phyloP scores from a whole-genome alignment of 2,888 invertebrate species.

The Nycteola revayana region DNA sequence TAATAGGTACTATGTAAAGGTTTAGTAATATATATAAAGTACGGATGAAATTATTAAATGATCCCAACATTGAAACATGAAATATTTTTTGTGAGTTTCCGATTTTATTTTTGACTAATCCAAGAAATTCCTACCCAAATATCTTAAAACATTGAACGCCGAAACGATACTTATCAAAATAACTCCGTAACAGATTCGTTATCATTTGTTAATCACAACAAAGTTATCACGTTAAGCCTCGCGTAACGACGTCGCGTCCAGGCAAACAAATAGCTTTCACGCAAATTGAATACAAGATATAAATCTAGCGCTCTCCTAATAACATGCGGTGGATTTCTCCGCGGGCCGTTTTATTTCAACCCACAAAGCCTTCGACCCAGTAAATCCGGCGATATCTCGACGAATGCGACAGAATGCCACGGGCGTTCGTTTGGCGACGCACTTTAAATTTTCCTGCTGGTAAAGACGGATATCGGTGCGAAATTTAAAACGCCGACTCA shows the following conservation, averaged over 20 bases:
- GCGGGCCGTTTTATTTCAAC: constrained; percentile 74
- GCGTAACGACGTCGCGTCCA: constrained; percentile 40
- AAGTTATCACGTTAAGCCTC: constrained; percentile 45
- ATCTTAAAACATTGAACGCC: no score
- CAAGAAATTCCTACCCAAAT: no score
- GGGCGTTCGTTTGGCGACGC: constrained; percentile 64
- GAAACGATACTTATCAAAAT: no score
- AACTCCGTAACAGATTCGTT: constrained; percentile 31
- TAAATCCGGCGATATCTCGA: constrained; percentile 75
- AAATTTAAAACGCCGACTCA: constrained; percentile 65
- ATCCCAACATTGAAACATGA: no score
- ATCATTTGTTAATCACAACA: constrained; percentile 47
- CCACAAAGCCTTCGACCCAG: constrained; percentile 73
- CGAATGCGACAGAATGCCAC: constrained; percentile 70
- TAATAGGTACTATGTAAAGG: no score
- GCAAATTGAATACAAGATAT: constrained; percentile 78
- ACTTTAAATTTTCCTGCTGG: constrained; percentile 69
- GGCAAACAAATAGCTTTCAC: constrained; percentile 68
- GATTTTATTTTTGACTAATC: no score
- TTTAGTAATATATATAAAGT: no score
- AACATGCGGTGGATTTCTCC: constrained; percentile 74
- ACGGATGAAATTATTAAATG: no score
- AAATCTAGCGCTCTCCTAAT: constrained; percentile 73
- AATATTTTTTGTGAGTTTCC: no score
- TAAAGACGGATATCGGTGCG: constrained; percentile 57